phyloP scores from a whole-genome alignment of 1,140 invertebrate genomes.

The Temnothorax curvispinosus region DNA sequence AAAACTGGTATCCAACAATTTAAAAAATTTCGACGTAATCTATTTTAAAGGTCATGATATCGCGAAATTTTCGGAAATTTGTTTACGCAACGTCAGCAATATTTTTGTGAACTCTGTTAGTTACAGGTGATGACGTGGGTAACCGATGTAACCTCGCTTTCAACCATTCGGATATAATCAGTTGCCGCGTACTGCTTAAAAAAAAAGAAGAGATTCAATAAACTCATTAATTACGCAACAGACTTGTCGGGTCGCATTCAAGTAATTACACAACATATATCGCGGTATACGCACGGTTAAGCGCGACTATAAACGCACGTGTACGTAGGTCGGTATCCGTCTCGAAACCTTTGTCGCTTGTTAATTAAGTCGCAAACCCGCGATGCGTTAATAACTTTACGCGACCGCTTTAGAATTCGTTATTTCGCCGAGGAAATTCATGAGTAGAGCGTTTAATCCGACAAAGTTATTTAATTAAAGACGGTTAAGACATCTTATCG shows the following conservation, averaged over 20 bases:
- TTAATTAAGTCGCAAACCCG: constrained; percentile 68
- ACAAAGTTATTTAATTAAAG: constrained; percentile 38
- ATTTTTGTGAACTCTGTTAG: constrained; percentile 39
- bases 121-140: constrained; percentile 24
- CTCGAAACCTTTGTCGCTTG: constrained; percentile 65
- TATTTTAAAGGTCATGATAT: not conserved
- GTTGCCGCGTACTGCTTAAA: constrained; percentile 12
- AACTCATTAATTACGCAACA: constrained; percentile 66
- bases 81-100: not conserved
- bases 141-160: constrained; percentile 38
- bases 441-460: not conserved
- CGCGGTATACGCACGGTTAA: constrained; percentile 61
- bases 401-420: constrained; percentile 42
- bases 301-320: constrained; percentile 27
- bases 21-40: not conserved
- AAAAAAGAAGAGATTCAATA: constrained; percentile 38
- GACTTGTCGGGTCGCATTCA: constrained; percentile 40
- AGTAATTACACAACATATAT: constrained; percentile 66
- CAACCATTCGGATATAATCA: constrained; percentile 55
- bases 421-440: constrained; percentile 20
- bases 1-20: not conserved
- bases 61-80: constrained; percentile 13
- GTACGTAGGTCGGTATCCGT: not conserved
- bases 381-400: constrained; percentile 62
- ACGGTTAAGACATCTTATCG: constrained; percentile 9